phyloP scores from a whole-genome alignment of 2,888 invertebrate genomes.

The Trissoscelio sp. region DNA sequence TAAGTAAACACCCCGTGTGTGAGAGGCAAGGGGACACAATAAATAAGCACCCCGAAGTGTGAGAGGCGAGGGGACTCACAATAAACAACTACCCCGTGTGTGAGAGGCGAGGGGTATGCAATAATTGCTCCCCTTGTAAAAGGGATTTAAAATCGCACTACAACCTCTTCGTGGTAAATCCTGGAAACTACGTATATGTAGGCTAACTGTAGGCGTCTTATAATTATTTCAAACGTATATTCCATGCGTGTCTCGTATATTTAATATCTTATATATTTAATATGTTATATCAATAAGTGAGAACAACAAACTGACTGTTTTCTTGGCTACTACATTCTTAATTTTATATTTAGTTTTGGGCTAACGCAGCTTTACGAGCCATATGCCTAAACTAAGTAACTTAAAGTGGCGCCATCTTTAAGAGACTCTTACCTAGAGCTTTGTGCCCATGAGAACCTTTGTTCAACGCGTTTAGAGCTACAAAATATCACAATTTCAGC shows the following conservation, averaged over 20 bases:
- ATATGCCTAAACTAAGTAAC: too few species aligned
- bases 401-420: too few species aligned
- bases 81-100: neutral
- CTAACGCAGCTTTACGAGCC: too few species aligned
- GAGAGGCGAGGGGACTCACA: neutral
- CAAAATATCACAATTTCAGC: too few species aligned
- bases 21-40: neutral
- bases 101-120: neutral
- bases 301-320: too few species aligned
- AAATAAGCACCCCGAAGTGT: neutral
- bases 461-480: too few species aligned
- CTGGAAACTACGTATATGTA: neutral
- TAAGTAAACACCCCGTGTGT: neutral
- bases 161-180: neutral
- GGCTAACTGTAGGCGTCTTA: too few species aligned
- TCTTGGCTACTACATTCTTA: too few species aligned
- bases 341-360: too few species aligned
- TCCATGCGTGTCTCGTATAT: constrained; percentile 1
- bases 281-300: too few species aligned
- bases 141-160: neutral
- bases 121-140: neutral
- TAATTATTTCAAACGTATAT: constrained; percentile 2
- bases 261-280: neutral
- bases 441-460: too few species aligned
- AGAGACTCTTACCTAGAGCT: too few species aligned